These are phyloP conservation scores for Argyrosomus regius DNA, from an alignment of 2,797 vertebrate species.

Conservation along the genomic window DNA sequence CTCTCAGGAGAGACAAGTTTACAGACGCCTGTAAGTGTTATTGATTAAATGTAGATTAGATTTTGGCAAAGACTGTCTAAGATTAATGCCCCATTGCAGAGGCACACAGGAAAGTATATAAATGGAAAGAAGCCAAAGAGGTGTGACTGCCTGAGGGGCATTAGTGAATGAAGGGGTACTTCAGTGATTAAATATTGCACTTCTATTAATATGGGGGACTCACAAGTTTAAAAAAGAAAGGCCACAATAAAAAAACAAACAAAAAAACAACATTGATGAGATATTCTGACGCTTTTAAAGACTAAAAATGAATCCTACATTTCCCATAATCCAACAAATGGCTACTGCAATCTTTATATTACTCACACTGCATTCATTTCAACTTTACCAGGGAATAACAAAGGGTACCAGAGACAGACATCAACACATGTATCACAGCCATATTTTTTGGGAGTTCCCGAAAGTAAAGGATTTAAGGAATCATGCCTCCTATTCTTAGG, in stretches of 20 bases:
- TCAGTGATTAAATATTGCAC: neutral
- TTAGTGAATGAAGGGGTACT: neutral
- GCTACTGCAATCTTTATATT: too few species aligned
- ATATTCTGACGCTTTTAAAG: neutral
- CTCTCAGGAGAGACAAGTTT: neutral
- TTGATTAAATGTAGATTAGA: conserved; percentile 1
- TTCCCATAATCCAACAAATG: neutral
- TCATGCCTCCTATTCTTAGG: too few species aligned
- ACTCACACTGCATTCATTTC: too few species aligned
- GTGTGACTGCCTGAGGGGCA: neutral
- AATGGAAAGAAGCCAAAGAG: conserved; percentile 23
- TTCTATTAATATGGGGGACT: neutral
- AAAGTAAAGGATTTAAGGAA: too few species aligned
- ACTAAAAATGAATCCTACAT: neutral
- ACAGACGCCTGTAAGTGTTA: neutral
- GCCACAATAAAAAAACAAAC: neutral
- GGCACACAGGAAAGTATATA: conserved; percentile 1
- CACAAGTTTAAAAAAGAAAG: neutral
- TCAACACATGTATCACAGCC: too few species aligned
- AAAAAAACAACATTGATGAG: too few species aligned
- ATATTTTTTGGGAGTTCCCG: too few species aligned
- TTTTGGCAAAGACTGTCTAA: neutral
- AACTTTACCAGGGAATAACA: too few species aligned
- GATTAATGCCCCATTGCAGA: conserved; percentile 10
- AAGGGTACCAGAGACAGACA: too few species aligned